Evolutionary conservation across 2,888 invertebrate genomes (phyloP).

Genomic region (Cepaea hortensis): DNA sequence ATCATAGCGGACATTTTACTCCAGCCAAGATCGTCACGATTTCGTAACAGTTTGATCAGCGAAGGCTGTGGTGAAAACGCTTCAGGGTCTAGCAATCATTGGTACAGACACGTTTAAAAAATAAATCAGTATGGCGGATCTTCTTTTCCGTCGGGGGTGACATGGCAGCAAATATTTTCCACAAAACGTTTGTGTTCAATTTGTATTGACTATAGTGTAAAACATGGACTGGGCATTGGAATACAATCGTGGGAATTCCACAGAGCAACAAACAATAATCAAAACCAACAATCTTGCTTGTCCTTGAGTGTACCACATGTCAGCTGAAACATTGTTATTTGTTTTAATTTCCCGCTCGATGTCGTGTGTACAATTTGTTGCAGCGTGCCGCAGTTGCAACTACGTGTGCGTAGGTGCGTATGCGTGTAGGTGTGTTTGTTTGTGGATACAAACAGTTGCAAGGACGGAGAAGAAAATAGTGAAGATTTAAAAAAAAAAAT

Average conservation of each 20-base stretch:
- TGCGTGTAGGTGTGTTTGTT: background rate
- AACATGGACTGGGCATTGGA: background rate
- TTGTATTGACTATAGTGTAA: background rate
- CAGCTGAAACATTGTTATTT: background rate
- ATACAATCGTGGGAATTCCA: background rate
- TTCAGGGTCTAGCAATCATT: background rate
- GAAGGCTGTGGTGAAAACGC: background rate
- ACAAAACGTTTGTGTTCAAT: background rate
- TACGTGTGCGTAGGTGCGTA: too few relatives aligned
- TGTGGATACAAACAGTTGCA: too few relatives aligned
- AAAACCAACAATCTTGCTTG: background rate
- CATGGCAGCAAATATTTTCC: background rate
- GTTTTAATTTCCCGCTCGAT: background rate
- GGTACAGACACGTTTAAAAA: background rate
- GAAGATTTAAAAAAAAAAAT: too few relatives aligned
- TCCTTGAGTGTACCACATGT: background rate
- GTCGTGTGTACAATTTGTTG: conserved; percentile 10
- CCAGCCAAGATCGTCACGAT: background rate
- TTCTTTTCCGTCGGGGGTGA: background rate
- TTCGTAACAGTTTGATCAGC: background rate
- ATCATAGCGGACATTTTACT: background rate
- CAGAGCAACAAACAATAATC: too few relatives aligned
- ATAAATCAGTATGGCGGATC: background rate
- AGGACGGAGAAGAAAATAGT: too few relatives aligned
- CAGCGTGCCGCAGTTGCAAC: background rate